Conservation (phyloP, 2,888 invertebrate species). For the Trypoxylon attenuatum region DNA sequence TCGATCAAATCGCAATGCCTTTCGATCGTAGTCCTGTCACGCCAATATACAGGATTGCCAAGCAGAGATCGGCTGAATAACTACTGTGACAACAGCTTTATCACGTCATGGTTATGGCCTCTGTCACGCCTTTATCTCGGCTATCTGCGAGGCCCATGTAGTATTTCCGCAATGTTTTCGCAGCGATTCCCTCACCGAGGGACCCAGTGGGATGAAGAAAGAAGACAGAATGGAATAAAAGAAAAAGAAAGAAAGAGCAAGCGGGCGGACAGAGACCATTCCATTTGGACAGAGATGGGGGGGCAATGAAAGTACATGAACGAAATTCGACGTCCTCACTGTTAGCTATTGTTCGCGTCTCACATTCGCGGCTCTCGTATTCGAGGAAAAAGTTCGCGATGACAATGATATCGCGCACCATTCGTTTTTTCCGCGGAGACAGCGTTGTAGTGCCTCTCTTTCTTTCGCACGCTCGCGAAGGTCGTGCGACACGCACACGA, state of each 20-base stretch:
- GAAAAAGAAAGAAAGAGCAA: background rate
- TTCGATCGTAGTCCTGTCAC: constrained; percentile 31
- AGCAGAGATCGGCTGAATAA: constrained; percentile 67
- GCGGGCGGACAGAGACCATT: constrained; percentile 38
- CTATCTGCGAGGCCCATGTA: constrained; percentile 5
- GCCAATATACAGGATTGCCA: constrained; percentile 62
- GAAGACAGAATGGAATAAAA: background rate
- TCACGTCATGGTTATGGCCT: constrained; percentile 41
- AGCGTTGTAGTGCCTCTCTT: constrained; percentile 13
- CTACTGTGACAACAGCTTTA: constrained; percentile 45
- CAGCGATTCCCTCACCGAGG: background rate
- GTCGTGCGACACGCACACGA: constrained; percentile 51
- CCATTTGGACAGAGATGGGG: constrained; percentile 37
- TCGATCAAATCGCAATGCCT: background rate
- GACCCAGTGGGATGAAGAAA: too few species aligned
- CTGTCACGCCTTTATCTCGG: constrained; percentile 21
- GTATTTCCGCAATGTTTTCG: background rate
- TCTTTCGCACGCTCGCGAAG: constrained; percentile 51
- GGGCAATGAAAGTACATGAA: constrained; percentile 24
- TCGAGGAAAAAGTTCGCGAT: constrained; percentile 37
- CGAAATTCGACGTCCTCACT: constrained; percentile 57
- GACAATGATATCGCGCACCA: constrained; percentile 6
- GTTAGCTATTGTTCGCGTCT: constrained; percentile 32
- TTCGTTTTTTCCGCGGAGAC: constrained; percentile 12
- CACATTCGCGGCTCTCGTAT: constrained; percentile 27